Conservation (phyloP, 2,888 invertebrate genomes). For the Rhingia campestris region DNA sequence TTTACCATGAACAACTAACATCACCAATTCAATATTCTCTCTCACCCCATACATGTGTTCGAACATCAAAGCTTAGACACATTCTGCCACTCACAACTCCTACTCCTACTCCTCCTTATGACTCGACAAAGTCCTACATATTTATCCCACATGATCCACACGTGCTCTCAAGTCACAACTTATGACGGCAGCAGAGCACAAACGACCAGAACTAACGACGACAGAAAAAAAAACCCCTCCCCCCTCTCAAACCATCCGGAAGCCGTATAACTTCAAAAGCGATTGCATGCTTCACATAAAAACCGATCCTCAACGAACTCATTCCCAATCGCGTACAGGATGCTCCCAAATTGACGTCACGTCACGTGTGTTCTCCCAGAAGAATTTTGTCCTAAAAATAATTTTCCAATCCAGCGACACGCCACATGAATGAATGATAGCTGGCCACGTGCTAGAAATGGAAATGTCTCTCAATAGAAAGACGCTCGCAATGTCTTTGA, state of each 20-base stretch:
- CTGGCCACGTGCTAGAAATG: constrained; percentile 57
- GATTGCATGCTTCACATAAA: constrained; percentile 66
- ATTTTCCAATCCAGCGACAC: constrained; percentile 42
- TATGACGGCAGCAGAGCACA: constrained; percentile 18
- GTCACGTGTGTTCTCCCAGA: constrained; percentile 53
- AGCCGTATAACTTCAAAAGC: constrained; percentile 67
- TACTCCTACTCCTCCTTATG: too few relatives aligned
- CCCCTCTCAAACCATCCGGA: constrained; percentile 58
- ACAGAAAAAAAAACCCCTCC: constrained; percentile 10
- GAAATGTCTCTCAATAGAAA: constrained; percentile 21
- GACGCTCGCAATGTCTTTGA: constrained; percentile 1
- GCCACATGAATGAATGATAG: constrained; percentile 61
- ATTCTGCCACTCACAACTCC: too few relatives aligned
- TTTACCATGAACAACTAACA: too few relatives aligned
- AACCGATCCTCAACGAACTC: constrained; percentile 61
- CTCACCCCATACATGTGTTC: too few relatives aligned
- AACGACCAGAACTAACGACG: constrained; percentile 10
- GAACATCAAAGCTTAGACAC: too few relatives aligned
- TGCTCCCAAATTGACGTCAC: constrained; percentile 35
- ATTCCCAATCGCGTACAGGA: constrained; percentile 49
- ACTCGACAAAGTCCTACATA: neutral
- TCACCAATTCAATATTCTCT: too few relatives aligned
- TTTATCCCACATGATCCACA: constrained; percentile 65
- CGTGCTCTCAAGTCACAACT: constrained; percentile 54
- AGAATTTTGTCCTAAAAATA: constrained; percentile 57